Evolutionary conservation across 2,113 vertebrate species (phyloP).

Genomic region (Pseudopipra pipra): DNA sequence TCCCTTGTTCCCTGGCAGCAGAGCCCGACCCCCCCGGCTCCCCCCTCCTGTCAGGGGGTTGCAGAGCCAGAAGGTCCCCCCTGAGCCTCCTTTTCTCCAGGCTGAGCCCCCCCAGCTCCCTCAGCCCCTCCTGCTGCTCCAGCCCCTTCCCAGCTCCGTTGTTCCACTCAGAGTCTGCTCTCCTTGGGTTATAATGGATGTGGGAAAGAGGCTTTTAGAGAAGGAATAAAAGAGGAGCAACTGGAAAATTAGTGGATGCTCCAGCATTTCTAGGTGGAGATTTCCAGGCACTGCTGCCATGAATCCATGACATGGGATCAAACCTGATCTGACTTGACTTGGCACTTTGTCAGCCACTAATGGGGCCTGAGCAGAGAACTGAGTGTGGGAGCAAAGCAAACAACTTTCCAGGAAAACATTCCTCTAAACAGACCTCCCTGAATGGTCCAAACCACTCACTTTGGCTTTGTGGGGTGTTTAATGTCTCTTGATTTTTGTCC

Average conservation of each 20-base stretch:
- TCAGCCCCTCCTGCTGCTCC: background rate
- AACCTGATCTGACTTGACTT: background rate
- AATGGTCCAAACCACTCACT: background rate
- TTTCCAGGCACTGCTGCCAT: background rate
- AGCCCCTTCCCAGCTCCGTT: background rate
- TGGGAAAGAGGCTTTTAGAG: background rate
- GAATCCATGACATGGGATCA: rapidly evolving
- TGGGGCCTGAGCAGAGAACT: background rate
- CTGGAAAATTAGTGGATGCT: background rate
- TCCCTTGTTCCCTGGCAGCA: background rate
- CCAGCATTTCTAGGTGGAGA: background rate
- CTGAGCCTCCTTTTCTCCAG: background rate
- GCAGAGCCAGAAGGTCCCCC: background rate
- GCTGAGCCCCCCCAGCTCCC: background rate
- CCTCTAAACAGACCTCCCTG: background rate
- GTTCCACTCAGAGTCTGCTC: rapidly evolving
- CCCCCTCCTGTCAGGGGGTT: background rate
- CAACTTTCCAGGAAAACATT: background rate
- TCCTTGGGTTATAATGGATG: rapidly evolving
- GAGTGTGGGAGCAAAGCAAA: background rate
- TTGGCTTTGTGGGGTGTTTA: background rate
- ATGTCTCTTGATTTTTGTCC: rapidly evolving
- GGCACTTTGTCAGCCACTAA: rapidly evolving
- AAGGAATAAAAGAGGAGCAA: background rate
- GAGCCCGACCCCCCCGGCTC: background rate